These are phyloP conservation scores for Asbolus verrucosus DNA, from an alignment of 1,140 invertebrate genomes.

Conservation along the genomic window DNA sequence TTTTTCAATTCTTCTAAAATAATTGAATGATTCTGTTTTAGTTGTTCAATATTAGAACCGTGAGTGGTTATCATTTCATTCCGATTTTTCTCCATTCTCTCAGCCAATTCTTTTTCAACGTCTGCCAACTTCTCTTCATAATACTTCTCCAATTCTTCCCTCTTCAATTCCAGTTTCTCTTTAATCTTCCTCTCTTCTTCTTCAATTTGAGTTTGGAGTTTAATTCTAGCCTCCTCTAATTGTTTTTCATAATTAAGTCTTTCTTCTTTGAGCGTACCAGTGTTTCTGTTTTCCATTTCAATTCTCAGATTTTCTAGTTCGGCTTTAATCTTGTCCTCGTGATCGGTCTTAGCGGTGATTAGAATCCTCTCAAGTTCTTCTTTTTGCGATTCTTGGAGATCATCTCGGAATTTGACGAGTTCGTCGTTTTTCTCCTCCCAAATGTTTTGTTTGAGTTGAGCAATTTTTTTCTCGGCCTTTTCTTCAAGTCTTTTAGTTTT, in stretches of 20 bases:
- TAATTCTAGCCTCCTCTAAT: slow-evolving; percentile 64
- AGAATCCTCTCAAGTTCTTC: slow-evolving; percentile 69
- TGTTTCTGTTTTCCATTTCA: slow-evolving; percentile 64
- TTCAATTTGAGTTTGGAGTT: slow-evolving; percentile 65
- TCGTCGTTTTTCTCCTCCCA: slow-evolving; percentile 63
- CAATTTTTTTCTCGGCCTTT: slow-evolving; percentile 68
- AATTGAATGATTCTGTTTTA: slow-evolving; percentile 67
- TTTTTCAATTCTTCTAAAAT: slow-evolving; percentile 71
- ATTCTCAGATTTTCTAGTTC: slow-evolving; percentile 65
- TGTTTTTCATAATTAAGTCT: slow-evolving; percentile 63
- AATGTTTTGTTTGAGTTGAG: slow-evolving; percentile 61
- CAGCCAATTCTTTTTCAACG: slow-evolving; percentile 63
- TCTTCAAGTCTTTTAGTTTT: slow-evolving; percentile 67
- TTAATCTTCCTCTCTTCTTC: slow-evolving; percentile 66
- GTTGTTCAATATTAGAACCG: slow-evolving; percentile 66
- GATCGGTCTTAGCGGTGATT: slow-evolving; percentile 63
- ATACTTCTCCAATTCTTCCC: slow-evolving; percentile 65
- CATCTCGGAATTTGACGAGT: slow-evolving; percentile 63
- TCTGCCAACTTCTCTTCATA: slow-evolving; percentile 63
- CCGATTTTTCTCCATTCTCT: slow-evolving; percentile 66
- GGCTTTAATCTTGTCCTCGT: slow-evolving; percentile 63
- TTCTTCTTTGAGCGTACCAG: slow-evolving; percentile 65
- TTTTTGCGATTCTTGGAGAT: slow-evolving; percentile 68
- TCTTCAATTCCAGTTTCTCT: slow-evolving; percentile 65
- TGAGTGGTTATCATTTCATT: slow-evolving; percentile 67